phyloP scores from a whole-genome alignment of 2,797 vertebrate genomes.

The Mormyrus proboscirostris region DNA sequence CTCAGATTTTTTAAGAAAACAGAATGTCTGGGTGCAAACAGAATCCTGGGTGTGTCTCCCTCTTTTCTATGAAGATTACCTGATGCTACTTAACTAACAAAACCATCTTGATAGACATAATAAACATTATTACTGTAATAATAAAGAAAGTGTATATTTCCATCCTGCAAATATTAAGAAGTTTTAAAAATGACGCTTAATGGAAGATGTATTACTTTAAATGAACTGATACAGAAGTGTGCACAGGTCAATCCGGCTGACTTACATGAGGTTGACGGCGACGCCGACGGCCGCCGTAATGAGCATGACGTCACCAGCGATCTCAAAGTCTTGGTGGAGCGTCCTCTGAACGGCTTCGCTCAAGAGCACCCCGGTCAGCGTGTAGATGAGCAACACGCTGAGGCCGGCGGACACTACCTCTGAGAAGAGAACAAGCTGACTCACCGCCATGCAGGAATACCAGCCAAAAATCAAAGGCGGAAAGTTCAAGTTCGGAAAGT shows the following conservation, averaged over 20 bases:
- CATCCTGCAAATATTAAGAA: neutral
- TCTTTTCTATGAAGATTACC: neutral
- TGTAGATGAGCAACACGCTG: conserved; percentile 87
- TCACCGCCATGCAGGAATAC: neutral
- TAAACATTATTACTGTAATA: neutral
- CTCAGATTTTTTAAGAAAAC: neutral
- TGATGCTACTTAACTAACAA: neutral
- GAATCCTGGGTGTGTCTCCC: neutral
- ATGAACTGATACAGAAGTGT: neutral
- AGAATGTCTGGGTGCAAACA: neutral
- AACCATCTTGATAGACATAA: neutral
- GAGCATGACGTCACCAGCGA: conserved; percentile 95
- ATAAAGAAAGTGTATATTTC: neutral
- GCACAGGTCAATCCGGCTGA: neutral
- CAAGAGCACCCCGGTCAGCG: conserved; percentile 80
- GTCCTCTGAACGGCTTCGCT: conserved; percentile 93
- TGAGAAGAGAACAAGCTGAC: conserved; percentile 37
- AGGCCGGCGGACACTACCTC: conserved; percentile 90
- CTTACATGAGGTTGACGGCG: conserved; percentile 92
- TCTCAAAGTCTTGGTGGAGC: conserved; percentile 82
- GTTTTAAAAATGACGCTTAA: neutral
- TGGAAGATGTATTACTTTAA: neutral
- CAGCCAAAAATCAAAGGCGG: neutral
- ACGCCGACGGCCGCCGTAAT: conserved; percentile 93
- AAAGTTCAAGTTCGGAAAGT: neutral